phyloP scores from a whole-genome alignment of 2,113 vertebrate genomes.

The Thermophis baileyi region DNA sequence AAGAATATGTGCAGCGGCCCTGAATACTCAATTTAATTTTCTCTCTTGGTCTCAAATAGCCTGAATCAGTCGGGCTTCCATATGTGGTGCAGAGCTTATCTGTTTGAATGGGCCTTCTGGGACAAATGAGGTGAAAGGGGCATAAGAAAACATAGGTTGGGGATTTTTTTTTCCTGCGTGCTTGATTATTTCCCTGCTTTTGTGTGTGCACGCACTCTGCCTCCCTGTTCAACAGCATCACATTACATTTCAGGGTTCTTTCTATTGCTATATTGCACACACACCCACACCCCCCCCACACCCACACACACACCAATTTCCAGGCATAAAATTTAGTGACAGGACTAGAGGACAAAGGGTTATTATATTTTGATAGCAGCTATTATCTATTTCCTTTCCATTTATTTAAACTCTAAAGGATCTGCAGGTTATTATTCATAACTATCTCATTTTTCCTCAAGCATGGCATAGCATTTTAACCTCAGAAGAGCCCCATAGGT shows the following conservation, averaged over 20 bases:
- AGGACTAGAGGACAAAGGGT: not conserved
- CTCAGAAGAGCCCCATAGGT: not conserved
- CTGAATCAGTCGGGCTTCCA: constrained; percentile 23
- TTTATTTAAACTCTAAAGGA: constrained; percentile 31
- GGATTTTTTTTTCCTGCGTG: not conserved
- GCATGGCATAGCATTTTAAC: not conserved
- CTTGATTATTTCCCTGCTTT: not conserved
- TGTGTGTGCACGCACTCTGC: not conserved
- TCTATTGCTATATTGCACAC: not conserved
- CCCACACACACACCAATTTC: not conserved
- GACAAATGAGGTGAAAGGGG: constrained; percentile 5
- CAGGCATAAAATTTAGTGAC: constrained; percentile 9
- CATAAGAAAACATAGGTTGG: not conserved
- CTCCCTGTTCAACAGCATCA: not conserved
- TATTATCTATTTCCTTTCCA: constrained; percentile 17
- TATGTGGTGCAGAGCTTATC: constrained; percentile 2
- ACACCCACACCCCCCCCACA: too few species aligned
- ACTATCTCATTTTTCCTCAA: too few species aligned
- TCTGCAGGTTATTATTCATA: not conserved
- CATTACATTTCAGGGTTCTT: constrained; percentile 19
- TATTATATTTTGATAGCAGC: constrained; percentile 31
- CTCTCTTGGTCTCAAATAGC: constrained; percentile 23
- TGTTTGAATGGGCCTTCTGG: constrained; percentile 12
- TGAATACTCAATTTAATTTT: constrained; percentile 26
- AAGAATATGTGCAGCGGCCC: constrained; percentile 13